phyloP scores from a whole-genome alignment of 30 jellyfish, hydroid and myxozoan species.

The Euphysa ruthae region DNA sequence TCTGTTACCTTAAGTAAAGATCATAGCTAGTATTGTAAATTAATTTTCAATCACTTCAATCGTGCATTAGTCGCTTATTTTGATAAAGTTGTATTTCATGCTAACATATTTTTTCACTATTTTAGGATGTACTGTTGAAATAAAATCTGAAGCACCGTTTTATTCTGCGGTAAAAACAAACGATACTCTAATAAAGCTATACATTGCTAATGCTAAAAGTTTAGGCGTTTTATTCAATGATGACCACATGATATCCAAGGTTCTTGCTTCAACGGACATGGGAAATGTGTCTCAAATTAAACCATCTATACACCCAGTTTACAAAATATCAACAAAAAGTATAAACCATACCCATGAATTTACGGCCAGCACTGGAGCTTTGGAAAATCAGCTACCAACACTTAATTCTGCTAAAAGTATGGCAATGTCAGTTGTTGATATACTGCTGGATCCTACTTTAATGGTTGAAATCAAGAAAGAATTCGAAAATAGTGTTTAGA shows the following conservation, averaged over 20 bases:
- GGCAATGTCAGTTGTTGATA: slow-evolving; percentile 85
- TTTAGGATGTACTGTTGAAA: slow-evolving; percentile 35
- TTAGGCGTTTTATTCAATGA: slow-evolving; percentile 45
- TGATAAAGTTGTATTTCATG: background rate
- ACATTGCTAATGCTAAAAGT: slow-evolving; percentile 40
- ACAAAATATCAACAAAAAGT: slow-evolving; percentile 49
- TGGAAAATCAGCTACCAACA: slow-evolving; percentile 58
- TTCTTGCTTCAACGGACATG: slow-evolving; percentile 85
- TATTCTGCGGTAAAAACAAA: slow-evolving; percentile 24
- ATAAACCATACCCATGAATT: slow-evolving; percentile 69
- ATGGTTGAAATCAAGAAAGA: slow-evolving; percentile 20
- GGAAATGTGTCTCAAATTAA: slow-evolving; percentile 81
- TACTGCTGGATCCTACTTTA: slow-evolving; percentile 11
- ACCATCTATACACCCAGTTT: slow-evolving; percentile 89
- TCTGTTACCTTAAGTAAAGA: no score
- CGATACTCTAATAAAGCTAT: slow-evolving; percentile 8
- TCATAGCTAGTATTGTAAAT: no score
- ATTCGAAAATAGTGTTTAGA: background rate
- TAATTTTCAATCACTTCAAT: no score
- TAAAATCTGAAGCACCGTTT: background rate
- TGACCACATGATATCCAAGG: slow-evolving; percentile 39
- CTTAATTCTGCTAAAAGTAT: slow-evolving; percentile 66
- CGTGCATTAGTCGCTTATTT: no score
- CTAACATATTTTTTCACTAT: background rate
- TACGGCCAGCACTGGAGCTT: slow-evolving; percentile 61